Evolutionary conservation across 2,797 vertebrate species (phyloP), one percentile per base, ranked within the genome.

Genomic region (Falco biarmicus): DNA sequence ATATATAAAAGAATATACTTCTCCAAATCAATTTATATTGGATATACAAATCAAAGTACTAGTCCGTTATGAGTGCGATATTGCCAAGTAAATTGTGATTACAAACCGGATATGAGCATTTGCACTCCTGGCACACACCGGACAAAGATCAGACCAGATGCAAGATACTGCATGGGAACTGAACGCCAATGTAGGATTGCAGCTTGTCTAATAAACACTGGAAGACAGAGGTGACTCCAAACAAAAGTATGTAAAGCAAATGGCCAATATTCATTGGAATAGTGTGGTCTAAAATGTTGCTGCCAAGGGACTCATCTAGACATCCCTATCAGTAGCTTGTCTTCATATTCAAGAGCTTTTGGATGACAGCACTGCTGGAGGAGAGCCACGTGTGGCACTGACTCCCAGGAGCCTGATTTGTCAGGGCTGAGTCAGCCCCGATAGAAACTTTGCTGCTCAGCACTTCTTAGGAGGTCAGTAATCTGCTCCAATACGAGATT

Each of bases 111-210:
- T 43, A 79, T 2, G 9, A 83, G 45, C 29, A 12, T 22, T 70
- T 71, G 32, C 73, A 28, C 61, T 87, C 60, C 34, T 75, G 82
- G 87, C 53, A 91, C 19, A 59, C 25, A 6, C 13, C 3, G 24
- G 78, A 71, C 79, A 93, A 88, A 95, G 69, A 86, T 71, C 84
- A 94, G 56, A 51, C 20, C 29, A 41, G 73, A 57, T 34, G 28
- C 65, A 50, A 84, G 85, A 74, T 14, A 29, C n/a, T 57, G 73
- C 69, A 14, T 2, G 4, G 47, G 39, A 92, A 76, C 43, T 4
- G 13, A 89, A 59, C 50, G 47, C 77, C 51, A 59, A 4, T 0
- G 4, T 65, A 70, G 57, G 26, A 63, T 2, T 0, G 0, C 24
- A 70, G 86, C 66, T 53, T 16, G 50, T 20, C 18, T 16, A 60